Base-by-base conservation (phyloP, 2,113 vertebrate genomes). In the Vulpes lagopus region DNA sequence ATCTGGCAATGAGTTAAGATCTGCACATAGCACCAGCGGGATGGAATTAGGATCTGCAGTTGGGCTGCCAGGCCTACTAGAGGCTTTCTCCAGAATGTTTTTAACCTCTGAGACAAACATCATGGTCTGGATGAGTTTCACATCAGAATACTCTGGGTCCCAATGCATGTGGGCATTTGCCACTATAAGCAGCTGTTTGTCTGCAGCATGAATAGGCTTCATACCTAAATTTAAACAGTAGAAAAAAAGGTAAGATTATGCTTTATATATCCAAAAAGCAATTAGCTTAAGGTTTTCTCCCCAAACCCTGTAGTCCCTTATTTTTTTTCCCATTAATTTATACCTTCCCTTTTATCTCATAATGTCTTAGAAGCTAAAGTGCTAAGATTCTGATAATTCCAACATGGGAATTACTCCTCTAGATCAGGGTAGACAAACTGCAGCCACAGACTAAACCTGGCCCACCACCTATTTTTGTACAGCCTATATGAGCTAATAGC, bases 141-240 rank as follows among this genome's bases (percentile, higher is more conserved):
- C 99, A 96, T 99, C 99, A 0, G 99, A 99, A 98, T 99, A 99
- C 96, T 99, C 99, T 0, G 99, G 99, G 99, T 99, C 99, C 99
- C 99, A 99, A 98, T 99, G 99, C 99, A 99, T 99, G 98, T 99
- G 99, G 96, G 99, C 99, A 91, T 99, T 99, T 96, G 99, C 99
- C 97, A 99, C 99, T 35, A 99, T 99, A 91, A 99, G 98, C 97
- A 99, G 99, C 98, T 99, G 99, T 95, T 99, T 99, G 97, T 99
- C 99, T 98, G 98, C 96, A 91, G 98, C 97, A n/a, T 99, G 99
- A 69, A 99, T 98, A 0, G 99, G 98, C 96, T 99, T 99, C 98
- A 99, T 97, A 97, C 99, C 99, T 99, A 76, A 76, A 92, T 85
- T 88, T 80, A 82, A 96, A 83, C 62, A 96, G 96, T 62, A 82